phyloP scores from a whole-genome alignment of 2,888 invertebrate genomes.

The Taenaris catops region DNA sequence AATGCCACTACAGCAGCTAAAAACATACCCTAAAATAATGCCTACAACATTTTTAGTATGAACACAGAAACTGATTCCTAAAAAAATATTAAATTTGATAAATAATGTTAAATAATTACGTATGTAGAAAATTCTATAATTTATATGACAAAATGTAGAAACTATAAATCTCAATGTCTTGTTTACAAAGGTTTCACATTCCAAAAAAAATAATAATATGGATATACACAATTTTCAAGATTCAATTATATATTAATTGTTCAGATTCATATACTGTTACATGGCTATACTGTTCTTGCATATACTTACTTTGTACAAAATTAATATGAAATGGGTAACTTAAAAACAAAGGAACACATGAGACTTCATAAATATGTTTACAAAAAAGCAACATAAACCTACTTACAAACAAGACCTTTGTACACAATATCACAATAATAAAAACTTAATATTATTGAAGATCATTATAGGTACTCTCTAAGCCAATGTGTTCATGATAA shows the following conservation, averaged over 20 bases:
- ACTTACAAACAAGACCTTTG: conserved; percentile 63
- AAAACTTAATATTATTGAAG: conserved; percentile 39
- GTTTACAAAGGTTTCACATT: no score
- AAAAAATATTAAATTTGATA: no score
- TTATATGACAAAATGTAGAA: no score
- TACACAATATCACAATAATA: conserved; percentile 73
- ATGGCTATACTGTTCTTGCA: conserved; percentile 69
- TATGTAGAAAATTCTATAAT: no score
- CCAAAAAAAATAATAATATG: no score
- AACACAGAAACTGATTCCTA: no score
- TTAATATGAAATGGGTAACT: conserved; percentile 37
- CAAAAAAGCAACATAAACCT: conserved; percentile 37
- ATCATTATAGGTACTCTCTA: conserved; percentile 13
- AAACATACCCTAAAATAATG: no score
- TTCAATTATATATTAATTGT: conserved; percentile 47
- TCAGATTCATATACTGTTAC: conserved; percentile 53
- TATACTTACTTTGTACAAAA: conserved; percentile 45
- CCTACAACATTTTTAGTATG: no score
- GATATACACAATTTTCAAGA: conserved; percentile 49
- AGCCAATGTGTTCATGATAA: conserved; percentile 26
- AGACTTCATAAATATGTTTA: conserved; percentile 15
- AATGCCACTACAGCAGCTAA: no score
- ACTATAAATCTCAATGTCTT: no score
- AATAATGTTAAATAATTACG: no score
- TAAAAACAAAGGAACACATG: conserved; percentile 23